These are phyloP conservation scores for Tursiops truncatus DNA, from an alignment of 2,113 vertebrate species.

Conservation along the genomic window DNA sequence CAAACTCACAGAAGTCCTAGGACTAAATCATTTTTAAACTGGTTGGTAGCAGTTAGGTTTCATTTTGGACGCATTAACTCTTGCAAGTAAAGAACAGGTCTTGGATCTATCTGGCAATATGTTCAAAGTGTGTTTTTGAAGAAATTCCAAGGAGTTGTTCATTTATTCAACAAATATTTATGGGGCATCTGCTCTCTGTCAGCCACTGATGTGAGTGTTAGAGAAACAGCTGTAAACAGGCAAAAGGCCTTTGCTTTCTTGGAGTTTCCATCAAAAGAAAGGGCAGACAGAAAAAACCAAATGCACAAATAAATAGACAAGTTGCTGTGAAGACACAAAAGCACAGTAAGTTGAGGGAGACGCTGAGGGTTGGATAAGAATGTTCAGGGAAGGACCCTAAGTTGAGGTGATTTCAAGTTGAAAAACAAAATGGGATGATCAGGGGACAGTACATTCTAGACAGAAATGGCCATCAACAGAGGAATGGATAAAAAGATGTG, in stretches of 20 bases:
- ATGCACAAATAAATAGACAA: neutral
- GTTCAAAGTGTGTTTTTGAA: neutral
- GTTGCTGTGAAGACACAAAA: neutral
- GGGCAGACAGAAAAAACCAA: neutral
- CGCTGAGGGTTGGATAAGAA: rapidly evolving
- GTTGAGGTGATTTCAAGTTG: neutral
- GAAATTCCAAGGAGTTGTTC: neutral
- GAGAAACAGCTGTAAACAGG: neutral
- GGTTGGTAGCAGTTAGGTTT: neutral
- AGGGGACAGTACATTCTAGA: neutral
- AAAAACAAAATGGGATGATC: neutral
- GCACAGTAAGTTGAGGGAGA: neutral
- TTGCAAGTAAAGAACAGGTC: neutral
- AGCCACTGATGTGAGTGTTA: neutral
- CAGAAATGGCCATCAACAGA: no score
- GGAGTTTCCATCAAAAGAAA: neutral
- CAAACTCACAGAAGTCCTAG: neutral
- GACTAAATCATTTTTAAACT: neutral
- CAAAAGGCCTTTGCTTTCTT: neutral
- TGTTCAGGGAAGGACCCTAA: neutral
- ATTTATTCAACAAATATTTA: neutral
- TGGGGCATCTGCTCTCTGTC: neutral
- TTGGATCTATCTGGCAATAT: neutral
- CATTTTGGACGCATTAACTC: neutral
- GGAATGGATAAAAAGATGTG: no score